These are phyloP conservation scores for Euleptes europaea DNA, from an alignment of 2,113 vertebrate species.

Conservation along the genomic window DNA sequence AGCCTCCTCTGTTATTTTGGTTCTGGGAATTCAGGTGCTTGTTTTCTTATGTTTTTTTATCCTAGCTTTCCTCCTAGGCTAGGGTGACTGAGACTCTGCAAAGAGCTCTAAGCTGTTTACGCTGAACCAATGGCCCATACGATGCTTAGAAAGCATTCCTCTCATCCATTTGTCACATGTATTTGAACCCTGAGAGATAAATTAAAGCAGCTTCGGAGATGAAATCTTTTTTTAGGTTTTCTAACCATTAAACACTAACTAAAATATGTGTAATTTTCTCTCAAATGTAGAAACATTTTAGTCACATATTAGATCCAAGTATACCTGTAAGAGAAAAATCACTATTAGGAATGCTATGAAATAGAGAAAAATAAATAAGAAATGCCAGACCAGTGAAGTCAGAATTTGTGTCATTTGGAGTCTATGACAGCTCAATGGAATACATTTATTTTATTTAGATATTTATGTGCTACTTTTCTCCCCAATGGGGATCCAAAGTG, in stretches of 20 bases:
- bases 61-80: neutral
- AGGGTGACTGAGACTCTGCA: neutral
- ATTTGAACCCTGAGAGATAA: neutral
- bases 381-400: neutral
- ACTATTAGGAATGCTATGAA: neutral
- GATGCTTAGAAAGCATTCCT: neutral
- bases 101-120: conserved; percentile 12
- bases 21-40: neutral
- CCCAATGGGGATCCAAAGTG: too few species aligned
- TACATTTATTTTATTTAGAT: too few species aligned
- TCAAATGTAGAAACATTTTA: neutral
- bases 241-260: neutral
- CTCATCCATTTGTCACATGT: conserved; percentile 8
- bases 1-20: neutral
- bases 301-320: neutral
- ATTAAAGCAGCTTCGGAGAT: neutral
- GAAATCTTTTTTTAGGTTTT: neutral
- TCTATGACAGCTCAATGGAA: neutral
- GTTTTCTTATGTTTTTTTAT: neutral
- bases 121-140: conserved; percentile 1
- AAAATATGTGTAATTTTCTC: neutral
- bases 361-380: too few species aligned
- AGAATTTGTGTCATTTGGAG: neutral
- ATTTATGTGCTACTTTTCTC: too few species aligned
- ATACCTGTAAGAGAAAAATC: neutral